Evolutionary conservation across 2,797 vertebrate species (phyloP).

Genomic region (Rhinatrema bivittatum): DNA sequence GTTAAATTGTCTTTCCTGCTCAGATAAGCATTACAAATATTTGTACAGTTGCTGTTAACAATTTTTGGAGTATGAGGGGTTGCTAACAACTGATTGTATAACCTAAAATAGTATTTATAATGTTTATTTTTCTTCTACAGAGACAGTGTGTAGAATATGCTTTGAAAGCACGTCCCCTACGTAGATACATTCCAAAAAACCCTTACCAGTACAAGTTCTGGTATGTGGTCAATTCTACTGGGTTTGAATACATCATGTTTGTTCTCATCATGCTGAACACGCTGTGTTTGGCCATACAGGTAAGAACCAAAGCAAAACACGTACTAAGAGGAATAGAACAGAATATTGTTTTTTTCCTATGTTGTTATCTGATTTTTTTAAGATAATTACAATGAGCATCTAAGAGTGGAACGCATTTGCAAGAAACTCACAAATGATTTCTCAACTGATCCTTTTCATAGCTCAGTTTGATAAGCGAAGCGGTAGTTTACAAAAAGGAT

Average conservation of each 20-base stretch:
- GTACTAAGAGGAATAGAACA: too few species aligned
- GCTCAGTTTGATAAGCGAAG: too few species aligned
- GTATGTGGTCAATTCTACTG: conserved; percentile 98
- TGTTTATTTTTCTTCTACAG: conserved; percentile 59
- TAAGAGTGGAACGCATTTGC: not conserved
- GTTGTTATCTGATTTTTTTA: not conserved
- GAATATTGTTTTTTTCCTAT: not conserved
- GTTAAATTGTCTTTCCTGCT: too few species aligned
- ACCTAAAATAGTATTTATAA: too few species aligned
- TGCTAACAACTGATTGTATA: not conserved
- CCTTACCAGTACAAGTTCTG: conserved; percentile 99
- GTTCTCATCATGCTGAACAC: conserved; percentile 99
- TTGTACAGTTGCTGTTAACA: not conserved
- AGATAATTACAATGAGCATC: not conserved
- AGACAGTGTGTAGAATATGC: conserved; percentile 98
- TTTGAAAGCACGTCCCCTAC: conserved; percentile 86
- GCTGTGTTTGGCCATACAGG: conserved; percentile 96
- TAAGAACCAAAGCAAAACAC: conserved; percentile 60
- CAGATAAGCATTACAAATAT: too few species aligned
- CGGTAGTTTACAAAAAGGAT: too few species aligned
- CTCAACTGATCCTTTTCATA: too few species aligned
- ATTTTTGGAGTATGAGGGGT: not conserved
- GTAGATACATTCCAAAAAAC: conserved; percentile 97
- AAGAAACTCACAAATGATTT: too few species aligned
- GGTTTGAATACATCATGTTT: conserved; percentile 99